These are phyloP conservation scores for Antedon mediterranea DNA, from an alignment of 53 echinoderm and acorn worm genomes.

Conservation along the genomic window DNA sequence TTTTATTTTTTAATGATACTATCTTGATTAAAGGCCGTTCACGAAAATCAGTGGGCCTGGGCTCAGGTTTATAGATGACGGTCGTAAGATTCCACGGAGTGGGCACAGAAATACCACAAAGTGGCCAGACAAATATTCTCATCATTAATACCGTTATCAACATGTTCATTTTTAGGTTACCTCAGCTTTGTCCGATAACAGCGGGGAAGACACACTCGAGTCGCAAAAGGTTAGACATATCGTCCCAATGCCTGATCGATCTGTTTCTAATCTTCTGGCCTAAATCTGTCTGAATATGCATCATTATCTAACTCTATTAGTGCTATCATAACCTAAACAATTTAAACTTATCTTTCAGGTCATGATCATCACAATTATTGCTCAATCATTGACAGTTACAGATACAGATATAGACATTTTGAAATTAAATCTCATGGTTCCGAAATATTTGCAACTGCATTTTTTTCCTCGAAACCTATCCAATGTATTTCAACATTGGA, in stretches of 20 bases:
- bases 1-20: too few relatives aligned
- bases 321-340: neutral
- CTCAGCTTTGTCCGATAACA: neutral
- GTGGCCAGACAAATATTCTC: neutral
- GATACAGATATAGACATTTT: neutral
- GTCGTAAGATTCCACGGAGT: too few relatives aligned
- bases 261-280: neutral
- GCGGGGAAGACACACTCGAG: neutral
- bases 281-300: neutral
- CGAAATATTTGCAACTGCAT: too few relatives aligned
- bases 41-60: too few relatives aligned
- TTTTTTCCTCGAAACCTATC: too few relatives aligned
- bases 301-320: neutral
- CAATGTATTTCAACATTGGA: too few relatives aligned
- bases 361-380: neutral
- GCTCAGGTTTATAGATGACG: too few relatives aligned
- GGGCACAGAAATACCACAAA: neutral
- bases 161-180: neutral
- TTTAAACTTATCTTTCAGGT: neutral
- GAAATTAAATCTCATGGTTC: too few relatives aligned
- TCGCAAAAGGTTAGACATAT: neutral
- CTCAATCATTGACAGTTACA: neutral
- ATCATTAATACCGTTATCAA: neutral
- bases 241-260: neutral
- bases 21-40: too few relatives aligned